phyloP scores from a whole-genome alignment of 2,797 vertebrate species.

The Tinamus major region DNA sequence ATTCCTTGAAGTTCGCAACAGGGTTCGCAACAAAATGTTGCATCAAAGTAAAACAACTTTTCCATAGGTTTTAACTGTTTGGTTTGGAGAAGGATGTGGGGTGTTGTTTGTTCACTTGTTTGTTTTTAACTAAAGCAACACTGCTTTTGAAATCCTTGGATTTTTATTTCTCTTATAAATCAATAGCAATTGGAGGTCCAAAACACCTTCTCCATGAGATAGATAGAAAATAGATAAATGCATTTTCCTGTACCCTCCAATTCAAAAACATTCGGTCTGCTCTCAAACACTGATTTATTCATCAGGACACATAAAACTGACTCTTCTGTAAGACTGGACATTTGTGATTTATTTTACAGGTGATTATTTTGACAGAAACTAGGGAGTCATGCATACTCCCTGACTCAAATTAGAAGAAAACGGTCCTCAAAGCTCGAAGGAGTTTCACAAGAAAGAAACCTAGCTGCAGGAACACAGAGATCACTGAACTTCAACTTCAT shows the following conservation, averaged over 20 bases:
- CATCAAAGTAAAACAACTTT: not conserved
- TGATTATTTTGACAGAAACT: slow-evolving; percentile 48
- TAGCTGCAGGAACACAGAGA: not conserved
- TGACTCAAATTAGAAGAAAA: not conserved
- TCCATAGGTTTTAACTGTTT: not conserved
- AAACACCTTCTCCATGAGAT: not conserved
- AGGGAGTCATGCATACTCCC: not conserved
- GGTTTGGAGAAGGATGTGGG: not conserved
- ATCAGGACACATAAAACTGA: not conserved
- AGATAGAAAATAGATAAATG: not conserved
- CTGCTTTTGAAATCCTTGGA: not conserved
- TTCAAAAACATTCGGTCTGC: not conserved
- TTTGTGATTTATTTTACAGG: slow-evolving; percentile 29
- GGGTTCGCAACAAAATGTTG: not conserved
- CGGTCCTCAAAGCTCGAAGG: slow-evolving; percentile 28
- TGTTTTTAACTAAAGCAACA: not conserved
- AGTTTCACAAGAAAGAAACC: slow-evolving; percentile 2
- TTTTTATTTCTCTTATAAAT: not conserved
- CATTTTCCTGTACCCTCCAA: not conserved
- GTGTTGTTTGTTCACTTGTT: not conserved
- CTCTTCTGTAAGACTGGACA: not conserved
- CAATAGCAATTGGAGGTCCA: not conserved
- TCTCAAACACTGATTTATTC: not conserved
- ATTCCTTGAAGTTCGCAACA: not conserved
- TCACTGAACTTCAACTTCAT: slow-evolving; percentile 42